Conservation (phyloP, 2,113 vertebrate genomes). For the Trichechus manatus region DNA sequence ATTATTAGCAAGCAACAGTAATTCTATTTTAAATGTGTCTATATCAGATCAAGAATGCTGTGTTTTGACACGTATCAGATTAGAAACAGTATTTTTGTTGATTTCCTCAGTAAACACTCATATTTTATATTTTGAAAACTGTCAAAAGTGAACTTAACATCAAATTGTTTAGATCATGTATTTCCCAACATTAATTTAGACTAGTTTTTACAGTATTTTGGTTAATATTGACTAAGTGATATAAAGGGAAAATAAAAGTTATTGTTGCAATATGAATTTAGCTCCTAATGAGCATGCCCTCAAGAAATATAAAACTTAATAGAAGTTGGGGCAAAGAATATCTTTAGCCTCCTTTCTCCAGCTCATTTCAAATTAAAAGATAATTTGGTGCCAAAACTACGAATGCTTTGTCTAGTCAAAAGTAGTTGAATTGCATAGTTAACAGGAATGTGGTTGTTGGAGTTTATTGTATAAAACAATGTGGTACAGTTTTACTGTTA, state of each 20-base stretch:
- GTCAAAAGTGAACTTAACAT: neutral
- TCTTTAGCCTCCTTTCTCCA: neutral
- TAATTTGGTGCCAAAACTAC: neutral
- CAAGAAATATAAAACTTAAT: neutral
- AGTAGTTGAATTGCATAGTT: neutral
- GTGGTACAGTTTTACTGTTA: neutral
- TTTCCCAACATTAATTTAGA: neutral
- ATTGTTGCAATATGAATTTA: neutral
- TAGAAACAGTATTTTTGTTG: neutral
- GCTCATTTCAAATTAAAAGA: neutral
- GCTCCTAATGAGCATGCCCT: neutral
- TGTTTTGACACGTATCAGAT: neutral
- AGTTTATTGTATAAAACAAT: neutral
- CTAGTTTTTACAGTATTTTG: neutral
- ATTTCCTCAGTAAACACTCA: neutral
- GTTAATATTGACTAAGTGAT: neutral
- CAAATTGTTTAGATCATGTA: neutral
- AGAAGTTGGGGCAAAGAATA: neutral
- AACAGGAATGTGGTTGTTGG: neutral
- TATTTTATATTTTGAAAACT: conserved; percentile 17
- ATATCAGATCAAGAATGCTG: neutral
- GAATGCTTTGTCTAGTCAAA: neutral
- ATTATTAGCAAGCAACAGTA: neutral
- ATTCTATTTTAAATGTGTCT: neutral
- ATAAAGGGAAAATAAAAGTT: neutral